These are phyloP conservation scores for Drosophila ironensis DNA, from an alignment of 1,140 invertebrate genomes.

Conservation along the genomic window DNA sequence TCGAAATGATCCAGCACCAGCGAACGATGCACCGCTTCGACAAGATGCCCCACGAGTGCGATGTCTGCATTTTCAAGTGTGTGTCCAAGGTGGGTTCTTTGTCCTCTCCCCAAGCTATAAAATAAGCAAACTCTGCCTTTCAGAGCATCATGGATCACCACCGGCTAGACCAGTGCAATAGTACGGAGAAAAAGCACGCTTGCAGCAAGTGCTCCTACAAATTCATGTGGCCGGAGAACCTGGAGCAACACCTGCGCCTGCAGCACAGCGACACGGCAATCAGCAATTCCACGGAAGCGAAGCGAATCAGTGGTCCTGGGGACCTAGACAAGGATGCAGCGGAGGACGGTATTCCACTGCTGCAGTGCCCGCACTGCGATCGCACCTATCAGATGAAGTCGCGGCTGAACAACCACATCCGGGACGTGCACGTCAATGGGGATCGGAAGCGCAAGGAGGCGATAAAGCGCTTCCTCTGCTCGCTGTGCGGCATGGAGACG, in stretches of 20 bases:
- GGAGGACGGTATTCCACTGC: constrained; percentile 42
- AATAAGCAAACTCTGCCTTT: not conserved
- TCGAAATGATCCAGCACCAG: constrained; percentile 76
- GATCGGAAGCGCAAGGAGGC: constrained; percentile 71
- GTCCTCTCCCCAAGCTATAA: no score
- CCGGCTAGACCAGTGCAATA: constrained; percentile 55
- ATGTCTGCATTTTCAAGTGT: constrained; percentile 68
- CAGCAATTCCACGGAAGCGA: constrained; percentile 1
- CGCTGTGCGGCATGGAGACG: constrained; percentile 84
- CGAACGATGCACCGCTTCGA: constrained; percentile 69
- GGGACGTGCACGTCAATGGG: constrained; percentile 66
- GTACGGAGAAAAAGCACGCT: constrained; percentile 63
- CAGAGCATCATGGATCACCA: constrained; percentile 74
- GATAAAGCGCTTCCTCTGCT: constrained; percentile 81
- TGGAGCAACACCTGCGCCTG: constrained; percentile 82
- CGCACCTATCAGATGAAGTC: constrained; percentile 70
- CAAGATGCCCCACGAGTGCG: constrained; percentile 71
- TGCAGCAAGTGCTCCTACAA: constrained; percentile 83
- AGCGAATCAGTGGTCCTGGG: constrained; percentile 31
- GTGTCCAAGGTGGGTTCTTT: constrained; percentile 57
- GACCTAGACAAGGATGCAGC: constrained; percentile 54
- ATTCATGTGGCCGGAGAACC: constrained; percentile 83
- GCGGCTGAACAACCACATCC: constrained; percentile 64
- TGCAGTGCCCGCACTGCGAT: constrained; percentile 80
- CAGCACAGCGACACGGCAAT: constrained; percentile 80